Evolutionary conservation across 2,888 invertebrate genomes (phyloP).

Genomic region (Drosophila fungiperda): DNA sequence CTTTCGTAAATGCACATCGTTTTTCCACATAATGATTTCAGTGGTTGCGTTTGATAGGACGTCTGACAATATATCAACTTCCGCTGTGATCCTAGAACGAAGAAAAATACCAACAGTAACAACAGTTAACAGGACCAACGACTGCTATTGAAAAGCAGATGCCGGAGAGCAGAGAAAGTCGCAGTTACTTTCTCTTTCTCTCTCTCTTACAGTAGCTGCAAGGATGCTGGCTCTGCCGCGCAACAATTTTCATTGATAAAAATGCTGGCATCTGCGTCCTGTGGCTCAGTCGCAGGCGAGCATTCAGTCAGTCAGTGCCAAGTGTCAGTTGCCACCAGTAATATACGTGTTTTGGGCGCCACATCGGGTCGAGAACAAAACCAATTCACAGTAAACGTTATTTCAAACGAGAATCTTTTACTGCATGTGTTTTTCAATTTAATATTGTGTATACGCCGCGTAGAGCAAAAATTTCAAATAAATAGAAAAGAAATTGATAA

Average conservation of each 20-base stretch:
- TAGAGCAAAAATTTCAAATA: not conserved
- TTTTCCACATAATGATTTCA: not conserved
- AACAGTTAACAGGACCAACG: constrained; percentile 25
- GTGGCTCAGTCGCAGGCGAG: constrained; percentile 71
- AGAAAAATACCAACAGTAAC: constrained; percentile 34
- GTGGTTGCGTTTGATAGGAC: not conserved
- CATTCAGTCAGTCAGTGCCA: constrained; percentile 51
- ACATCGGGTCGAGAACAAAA: constrained; percentile 4
- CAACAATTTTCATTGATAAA: constrained; percentile 81
- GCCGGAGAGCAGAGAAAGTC: constrained; percentile 4
- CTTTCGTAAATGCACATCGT: not conserved
- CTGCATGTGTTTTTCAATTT: constrained; percentile 14
- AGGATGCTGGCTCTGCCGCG: constrained; percentile 28
- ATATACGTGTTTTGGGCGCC: constrained; percentile 32
- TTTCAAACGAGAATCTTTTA: constrained; percentile 1
- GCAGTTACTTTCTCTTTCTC: constrained; percentile 9
- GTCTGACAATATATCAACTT: not conserved
- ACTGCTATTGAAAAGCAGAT: constrained; percentile 46
- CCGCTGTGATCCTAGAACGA: not conserved
- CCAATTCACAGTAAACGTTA: not conserved
- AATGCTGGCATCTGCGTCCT: constrained; percentile 64
- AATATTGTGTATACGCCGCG: constrained; percentile 43
- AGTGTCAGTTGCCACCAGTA: not conserved
- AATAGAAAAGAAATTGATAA: constrained; percentile 1
- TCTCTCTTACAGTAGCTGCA: constrained; percentile 22